phyloP scores from a whole-genome alignment of 35 echinoderm and acorn worm species.

The Heliocidaris tuberculata region DNA sequence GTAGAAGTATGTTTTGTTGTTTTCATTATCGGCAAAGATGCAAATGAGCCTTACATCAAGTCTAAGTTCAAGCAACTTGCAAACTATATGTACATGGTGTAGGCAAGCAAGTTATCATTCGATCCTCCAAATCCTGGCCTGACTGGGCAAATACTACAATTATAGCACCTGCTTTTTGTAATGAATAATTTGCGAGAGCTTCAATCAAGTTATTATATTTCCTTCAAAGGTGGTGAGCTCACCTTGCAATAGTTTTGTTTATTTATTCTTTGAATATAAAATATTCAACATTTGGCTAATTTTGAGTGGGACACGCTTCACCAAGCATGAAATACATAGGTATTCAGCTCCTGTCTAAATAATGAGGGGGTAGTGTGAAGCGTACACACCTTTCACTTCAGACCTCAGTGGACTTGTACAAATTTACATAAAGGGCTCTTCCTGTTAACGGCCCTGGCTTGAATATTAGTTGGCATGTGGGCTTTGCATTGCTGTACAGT shows the following conservation, averaged over 20 bases:
- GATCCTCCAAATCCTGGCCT: no score
- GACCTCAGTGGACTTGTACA: not conserved
- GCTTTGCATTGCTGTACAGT: not conserved
- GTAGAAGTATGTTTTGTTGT: no score
- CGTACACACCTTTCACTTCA: not conserved
- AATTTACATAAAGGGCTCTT: not conserved
- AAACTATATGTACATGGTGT: no score
- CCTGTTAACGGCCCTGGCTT: not conserved
- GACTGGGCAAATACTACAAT: no score
- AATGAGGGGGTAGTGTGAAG: not conserved
- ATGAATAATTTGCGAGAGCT: no score
- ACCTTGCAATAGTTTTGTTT: not conserved
- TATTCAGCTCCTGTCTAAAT: not conserved
- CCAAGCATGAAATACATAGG: not conserved
- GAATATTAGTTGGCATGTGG: not conserved
- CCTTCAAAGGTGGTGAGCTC: not conserved
- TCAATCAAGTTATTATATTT: not conserved
- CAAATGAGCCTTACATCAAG: no score
- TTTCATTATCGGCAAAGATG: no score
- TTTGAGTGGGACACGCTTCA: not conserved
- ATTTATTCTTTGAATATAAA: not conserved
- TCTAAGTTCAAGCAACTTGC: no score
- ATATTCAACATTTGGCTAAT: no score
- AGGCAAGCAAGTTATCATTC: no score
- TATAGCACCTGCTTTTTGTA: no score